Evolutionary conservation across 53 echinoderm and acorn worm species (phyloP), one percentile per base, ranked within the genome.

Genomic region (Temnopleurus reevesii): DNA sequence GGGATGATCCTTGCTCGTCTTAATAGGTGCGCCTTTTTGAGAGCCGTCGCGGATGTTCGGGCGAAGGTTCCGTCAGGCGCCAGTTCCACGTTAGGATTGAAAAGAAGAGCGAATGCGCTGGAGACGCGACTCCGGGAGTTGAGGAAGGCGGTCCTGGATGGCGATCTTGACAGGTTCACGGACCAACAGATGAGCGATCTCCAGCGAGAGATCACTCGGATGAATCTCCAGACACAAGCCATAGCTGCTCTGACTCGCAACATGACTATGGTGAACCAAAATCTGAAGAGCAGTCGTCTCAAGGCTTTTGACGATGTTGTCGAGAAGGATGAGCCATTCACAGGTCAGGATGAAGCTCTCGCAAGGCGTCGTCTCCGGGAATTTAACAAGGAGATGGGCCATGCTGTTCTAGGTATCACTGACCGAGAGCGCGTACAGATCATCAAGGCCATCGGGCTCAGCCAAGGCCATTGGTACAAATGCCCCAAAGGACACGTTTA

Each of bases 401-500:
- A 66, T 18, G 88, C 47, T 1, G 71, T 47, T 26, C 53, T 87
- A 2, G 88, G 88, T 12, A 93, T 96, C 60, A 93, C 88, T 35
- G 77, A 92, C 10, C 28, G 51, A 57, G 95, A 95, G 34, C 76
- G 92, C 26, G 53, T 92, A 3, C 90, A 93, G 92, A 95, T 96
- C 45, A 90, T 96, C 25, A 46, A 92, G 60, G 94, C 92, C 23
- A 93, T 95, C 55, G 93, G 90, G 21, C 86, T 96, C 19, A 27
- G 80, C 17, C 59, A 86, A 18, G 96, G 95, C 2, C 93, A 95
- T 53, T 96, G 96, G 95, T 95, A 84, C 89, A 96, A 93, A 81
- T 95, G 96, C 59, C 94, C 94, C 4, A 85, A 94, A 21, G 94
- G 93, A 0, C 96, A 96, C 63, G 87, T 96, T 7, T 96, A 96